These are phyloP conservation scores for Dryococelus australis DNA, from an alignment of 2,888 invertebrate genomes.

Conservation along the genomic window DNA sequence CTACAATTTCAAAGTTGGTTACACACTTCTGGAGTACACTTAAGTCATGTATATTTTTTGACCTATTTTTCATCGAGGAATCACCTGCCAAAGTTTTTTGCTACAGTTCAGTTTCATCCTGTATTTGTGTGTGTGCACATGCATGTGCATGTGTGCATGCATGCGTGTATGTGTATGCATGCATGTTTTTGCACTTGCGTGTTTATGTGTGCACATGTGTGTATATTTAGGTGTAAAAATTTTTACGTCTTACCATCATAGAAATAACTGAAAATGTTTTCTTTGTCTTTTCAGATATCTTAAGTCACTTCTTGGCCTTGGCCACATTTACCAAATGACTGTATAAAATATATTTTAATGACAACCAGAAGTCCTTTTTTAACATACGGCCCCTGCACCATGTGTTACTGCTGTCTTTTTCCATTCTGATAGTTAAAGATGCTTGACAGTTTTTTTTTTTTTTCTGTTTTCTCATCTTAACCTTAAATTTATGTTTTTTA, in stretches of 20 bases:
- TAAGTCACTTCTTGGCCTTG: neutral
- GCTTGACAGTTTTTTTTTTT: neutral
- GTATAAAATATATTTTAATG: neutral
- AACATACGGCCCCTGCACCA: neutral
- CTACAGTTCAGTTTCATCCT: too few relatives aligned
- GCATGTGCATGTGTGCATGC: too few relatives aligned
- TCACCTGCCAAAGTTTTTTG: too few relatives aligned
- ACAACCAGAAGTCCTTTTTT: neutral
- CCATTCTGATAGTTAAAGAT: neutral
- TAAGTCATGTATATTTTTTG: too few relatives aligned
- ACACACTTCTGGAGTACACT: too few relatives aligned
- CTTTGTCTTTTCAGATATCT: neutral
- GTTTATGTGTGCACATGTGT: too few relatives aligned
- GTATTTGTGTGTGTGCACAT: too few relatives aligned
- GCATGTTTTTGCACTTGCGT: too few relatives aligned
- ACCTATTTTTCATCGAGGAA: too few relatives aligned
- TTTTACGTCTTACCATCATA: neutral
- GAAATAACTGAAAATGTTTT: neutral
- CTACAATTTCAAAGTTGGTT: too few relatives aligned
- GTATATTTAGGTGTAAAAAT: neutral
- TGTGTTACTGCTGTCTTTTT: neutral
- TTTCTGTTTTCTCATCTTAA: neutral
- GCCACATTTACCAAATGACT: slow-evolving; percentile 7
- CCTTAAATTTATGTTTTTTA: neutral
- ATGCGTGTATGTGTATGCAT: too few relatives aligned